Base-by-base conservation (phyloP, 2,888 invertebrate species). In the Itoplectis maculator region DNA sequence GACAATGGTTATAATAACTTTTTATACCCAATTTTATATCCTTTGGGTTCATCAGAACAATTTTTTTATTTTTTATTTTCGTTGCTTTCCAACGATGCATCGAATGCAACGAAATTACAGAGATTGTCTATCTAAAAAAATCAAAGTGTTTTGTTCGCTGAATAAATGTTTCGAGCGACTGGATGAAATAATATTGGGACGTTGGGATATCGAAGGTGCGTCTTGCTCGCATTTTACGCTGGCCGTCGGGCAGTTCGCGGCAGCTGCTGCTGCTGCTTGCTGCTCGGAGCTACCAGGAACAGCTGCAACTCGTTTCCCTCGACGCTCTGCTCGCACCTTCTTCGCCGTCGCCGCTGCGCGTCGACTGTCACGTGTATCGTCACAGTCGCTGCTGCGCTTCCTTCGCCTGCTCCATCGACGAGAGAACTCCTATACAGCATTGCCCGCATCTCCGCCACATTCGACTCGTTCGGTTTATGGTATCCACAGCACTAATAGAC, bases 261-360 rank as follows among this genome's bases (percentile, higher is more conserved):
- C 81, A 81, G 81, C 81, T 81, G 81, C 69, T 54, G 81, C 69
- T 54, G 68, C 78, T 51, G 72, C 42, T 73, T 61, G 76, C 66
- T 66, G 18, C 68, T 78, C 40, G 45, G 15, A 15, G 66, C 81
- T 45, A 66, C 63, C 78, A 54, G 29, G 73, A 81, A 81, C 81
- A 81, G 81, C 81, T 81, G 81, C 81, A 74, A 69, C 69, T 81
- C 81, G 78, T 74, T 81, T 78, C 63, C 78, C 74, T 56, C 68
- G 23, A 1, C 63, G 37, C 47, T 56, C 40, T 54, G 37, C 47
- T 56, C 40, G 66, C 75, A 56, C 66, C 66, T 75, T 66, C 65
- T 75, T 45, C 54, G 11, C 11, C 61, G 29, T n/a, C n/a, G n/a
- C n/a, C n/a, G n/a, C n/a, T n/a, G n/a, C n/a, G n/a, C n/a, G n/a